Percentiles rank a stretch among this genome's conserved stretches.
phyloP scores from a whole-genome alignment of 53 echinoderm and acorn worm genomes.

The Astropecten irregularis region DNA sequence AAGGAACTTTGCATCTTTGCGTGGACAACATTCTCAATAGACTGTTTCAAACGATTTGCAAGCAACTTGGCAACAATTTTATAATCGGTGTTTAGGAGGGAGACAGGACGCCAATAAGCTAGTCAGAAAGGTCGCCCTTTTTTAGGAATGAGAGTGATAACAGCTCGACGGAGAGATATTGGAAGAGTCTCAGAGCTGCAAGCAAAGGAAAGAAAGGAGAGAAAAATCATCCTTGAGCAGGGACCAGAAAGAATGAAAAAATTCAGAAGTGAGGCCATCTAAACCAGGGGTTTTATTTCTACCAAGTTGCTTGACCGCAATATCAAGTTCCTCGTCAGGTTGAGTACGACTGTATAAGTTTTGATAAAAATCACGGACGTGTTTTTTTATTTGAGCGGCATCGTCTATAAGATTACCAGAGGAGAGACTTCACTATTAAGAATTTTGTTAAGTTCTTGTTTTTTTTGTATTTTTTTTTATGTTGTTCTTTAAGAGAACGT shows the following conservation, averaged over 20 bases:
- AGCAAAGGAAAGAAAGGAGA: constrained; percentile 29
- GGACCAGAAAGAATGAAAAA: constrained; percentile 33
- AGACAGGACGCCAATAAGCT: constrained; percentile 54
- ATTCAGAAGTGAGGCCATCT: constrained; percentile 61
- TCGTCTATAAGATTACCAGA: constrained; percentile 14
- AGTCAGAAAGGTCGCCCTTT: constrained; percentile 47
- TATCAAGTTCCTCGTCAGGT: background rate
- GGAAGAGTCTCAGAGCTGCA: constrained; percentile 3
- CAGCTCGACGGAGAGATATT: constrained; percentile 28
- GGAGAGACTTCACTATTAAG: constrained; percentile 5
- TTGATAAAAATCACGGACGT: background rate
- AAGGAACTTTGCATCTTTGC: constrained; percentile 47
- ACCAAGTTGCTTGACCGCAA: background rate
- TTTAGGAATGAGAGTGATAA: constrained; percentile 70
- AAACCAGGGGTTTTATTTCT: constrained; percentile 66
- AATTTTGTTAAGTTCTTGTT: background rate
- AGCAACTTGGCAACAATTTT: constrained; percentile 66
- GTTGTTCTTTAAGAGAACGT: background rate
- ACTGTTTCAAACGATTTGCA: constrained; percentile 25
- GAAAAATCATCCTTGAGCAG: constrained; percentile 43
- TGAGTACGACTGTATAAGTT: background rate
- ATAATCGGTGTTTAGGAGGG: constrained; percentile 61
- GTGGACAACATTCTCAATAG: constrained; percentile 33
- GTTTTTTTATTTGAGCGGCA: background rate
- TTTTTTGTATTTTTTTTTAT: too few species aligned